phyloP scores from a whole-genome alignment of 1,140 invertebrate genomes.

The Wasmannia auropunctata region DNA sequence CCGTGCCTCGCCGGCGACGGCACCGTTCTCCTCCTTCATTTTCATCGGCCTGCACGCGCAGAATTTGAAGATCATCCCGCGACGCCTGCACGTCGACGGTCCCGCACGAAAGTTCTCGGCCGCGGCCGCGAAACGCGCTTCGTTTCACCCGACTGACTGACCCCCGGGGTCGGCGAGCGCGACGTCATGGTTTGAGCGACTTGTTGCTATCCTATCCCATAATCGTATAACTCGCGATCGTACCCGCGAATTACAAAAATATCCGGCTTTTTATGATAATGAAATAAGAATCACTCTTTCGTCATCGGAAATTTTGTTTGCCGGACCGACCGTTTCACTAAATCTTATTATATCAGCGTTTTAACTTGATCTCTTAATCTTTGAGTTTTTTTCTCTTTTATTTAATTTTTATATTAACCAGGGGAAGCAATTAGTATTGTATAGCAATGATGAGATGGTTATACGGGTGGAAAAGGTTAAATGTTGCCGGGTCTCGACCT shows the following conservation, averaged over 20 bases:
- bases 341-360: neutral
- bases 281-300: neutral
- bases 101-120: conserved; percentile 22
- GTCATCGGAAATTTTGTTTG: neutral
- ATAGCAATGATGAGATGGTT: neutral
- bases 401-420: neutral
- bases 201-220: neutral
- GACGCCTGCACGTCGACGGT: conserved; percentile 27
- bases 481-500: neutral
- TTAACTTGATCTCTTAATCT: neutral
- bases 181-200: neutral
- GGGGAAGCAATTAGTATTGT: neutral
- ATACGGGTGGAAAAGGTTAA: conserved; percentile 9
- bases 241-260: neutral
- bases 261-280: neutral
- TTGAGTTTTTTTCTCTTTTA: neutral
- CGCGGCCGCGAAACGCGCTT: neutral
- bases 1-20: conserved; percentile 22
- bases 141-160: neutral
- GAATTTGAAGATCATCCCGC: conserved; percentile 81
- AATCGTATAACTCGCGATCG: neutral
- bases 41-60: conserved; percentile 79
- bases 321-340: neutral
- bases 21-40: conserved; percentile 45
- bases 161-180: neutral